These are phyloP conservation scores for Unio pictorum DNA, from an alignment of 2,888 invertebrate species.

Conservation along the genomic window DNA sequence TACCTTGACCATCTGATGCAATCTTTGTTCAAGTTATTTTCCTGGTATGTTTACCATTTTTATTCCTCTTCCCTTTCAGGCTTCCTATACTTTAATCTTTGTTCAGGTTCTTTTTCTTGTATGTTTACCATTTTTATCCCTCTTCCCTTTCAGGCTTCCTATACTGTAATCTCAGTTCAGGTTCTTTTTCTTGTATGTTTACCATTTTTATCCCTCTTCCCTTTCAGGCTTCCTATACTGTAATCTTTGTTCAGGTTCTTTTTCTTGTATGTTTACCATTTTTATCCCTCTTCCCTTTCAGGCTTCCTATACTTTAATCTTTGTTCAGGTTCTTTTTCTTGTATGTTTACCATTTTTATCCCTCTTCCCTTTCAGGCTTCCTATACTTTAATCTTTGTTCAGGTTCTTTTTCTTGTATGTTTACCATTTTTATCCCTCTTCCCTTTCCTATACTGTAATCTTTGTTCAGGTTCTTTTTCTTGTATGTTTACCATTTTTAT, in stretches of 20 bases:
- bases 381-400: no score
- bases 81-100: conserved; percentile 46
- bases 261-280: neutral
- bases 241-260: conserved; percentile 17
- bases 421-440: neutral
- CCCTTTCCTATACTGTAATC: conserved; percentile 45
- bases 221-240: conserved; percentile 48
- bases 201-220: neutral
- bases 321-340: no score
- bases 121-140: neutral
- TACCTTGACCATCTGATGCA: no score
- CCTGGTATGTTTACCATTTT: neutral
- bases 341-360: neutral
- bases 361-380: neutral
- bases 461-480: neutral
- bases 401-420: no score
- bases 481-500: neutral
- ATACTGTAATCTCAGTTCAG: conserved; percentile 34
- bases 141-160: conserved; percentile 41
- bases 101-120: no score
- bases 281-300: conserved; percentile 13
- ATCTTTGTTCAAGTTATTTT: no score
- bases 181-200: no score
- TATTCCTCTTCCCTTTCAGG: conserved; percentile 27
- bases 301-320: conserved; percentile 52